phyloP scores from a whole-genome alignment of 2,797 vertebrate genomes.

The Mionectes olivaceus region DNA sequence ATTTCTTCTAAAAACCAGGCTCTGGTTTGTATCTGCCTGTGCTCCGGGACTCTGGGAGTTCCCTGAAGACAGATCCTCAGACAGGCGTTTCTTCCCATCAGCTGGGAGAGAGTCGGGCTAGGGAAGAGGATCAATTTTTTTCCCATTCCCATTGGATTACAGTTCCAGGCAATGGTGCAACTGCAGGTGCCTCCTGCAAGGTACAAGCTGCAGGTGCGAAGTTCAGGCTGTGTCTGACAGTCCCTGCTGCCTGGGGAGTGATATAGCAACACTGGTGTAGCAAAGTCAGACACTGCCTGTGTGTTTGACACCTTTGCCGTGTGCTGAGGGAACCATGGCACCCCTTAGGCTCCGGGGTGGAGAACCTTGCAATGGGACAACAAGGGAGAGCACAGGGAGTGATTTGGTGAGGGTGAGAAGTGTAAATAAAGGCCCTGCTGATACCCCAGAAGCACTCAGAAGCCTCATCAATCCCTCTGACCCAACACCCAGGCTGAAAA shows the following conservation, averaged over 20 bases:
- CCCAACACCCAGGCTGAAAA: neutral
- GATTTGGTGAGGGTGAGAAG: neutral
- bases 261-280: fast-evolving
- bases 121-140: neutral
- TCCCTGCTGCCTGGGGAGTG: neutral
- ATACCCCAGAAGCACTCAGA: neutral
- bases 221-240: neutral
- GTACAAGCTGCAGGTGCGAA: fast-evolving
- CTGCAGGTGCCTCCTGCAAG: neutral
- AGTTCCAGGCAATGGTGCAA: neutral
- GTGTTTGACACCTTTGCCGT: neutral
- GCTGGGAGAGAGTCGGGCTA: neutral
- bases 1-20: neutral
- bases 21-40: neutral
- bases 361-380: neutral
- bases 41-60: neutral
- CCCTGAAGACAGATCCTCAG: neutral
- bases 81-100: neutral
- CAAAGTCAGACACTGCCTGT: fast-evolving
- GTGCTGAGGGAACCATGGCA: neutral
- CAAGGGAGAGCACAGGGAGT: neutral
- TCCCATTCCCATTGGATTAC: fast-evolving
- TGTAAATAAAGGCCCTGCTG: neutral
- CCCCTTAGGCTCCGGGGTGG: neutral
- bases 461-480: neutral